Conservation (phyloP, 2,113 vertebrate species). For the Nymphicus hollandicus region DNA sequence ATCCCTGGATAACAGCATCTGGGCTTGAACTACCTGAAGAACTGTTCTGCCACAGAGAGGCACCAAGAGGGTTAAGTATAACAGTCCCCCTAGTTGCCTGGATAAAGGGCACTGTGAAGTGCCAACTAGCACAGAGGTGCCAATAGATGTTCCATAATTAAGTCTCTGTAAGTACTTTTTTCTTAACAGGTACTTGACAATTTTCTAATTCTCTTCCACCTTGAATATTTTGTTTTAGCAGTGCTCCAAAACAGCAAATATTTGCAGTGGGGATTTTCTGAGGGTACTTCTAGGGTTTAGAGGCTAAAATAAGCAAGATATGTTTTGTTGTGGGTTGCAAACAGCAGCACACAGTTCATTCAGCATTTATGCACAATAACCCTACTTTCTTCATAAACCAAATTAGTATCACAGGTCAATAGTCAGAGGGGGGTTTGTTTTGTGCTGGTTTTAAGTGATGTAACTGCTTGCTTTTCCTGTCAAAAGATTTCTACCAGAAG, state of each 20-base stretch:
- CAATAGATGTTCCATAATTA: neutral
- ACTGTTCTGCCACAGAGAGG: neutral
- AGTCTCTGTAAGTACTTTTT: neutral
- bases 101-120: neutral
- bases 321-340: neutral
- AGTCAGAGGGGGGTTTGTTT: neutral
- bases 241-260: neutral
- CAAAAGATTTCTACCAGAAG: conserved; percentile 3
- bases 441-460: neutral
- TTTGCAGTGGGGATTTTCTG: neutral
- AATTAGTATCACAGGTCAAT: neutral
- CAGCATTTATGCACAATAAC: neutral
- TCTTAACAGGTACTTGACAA: neutral
- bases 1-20: neutral
- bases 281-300: neutral
- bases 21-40: neutral
- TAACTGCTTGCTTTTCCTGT: neutral
- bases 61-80: neutral
- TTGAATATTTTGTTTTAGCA: neutral
- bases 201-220: neutral
- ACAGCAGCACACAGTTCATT: neutral
- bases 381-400: neutral
- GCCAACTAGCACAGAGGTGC: neutral
- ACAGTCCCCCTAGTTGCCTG: neutral
- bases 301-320: neutral